phyloP scores from a whole-genome alignment of 2,113 vertebrate species.

The Pachycephala philippinensis region DNA sequence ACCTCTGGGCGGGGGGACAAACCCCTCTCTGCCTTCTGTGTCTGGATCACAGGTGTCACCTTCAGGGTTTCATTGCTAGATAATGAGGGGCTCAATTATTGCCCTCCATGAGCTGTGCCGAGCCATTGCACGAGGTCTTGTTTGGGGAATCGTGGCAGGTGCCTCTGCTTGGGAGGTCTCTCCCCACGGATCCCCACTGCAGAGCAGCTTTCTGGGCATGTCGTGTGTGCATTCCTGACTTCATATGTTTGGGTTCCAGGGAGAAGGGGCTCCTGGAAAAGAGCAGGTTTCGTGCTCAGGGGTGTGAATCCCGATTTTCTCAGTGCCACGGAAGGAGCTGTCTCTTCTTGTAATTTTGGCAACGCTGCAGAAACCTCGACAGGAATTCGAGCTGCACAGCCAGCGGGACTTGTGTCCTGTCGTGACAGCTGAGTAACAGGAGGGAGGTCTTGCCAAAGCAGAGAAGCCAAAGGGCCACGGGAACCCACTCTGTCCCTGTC shows the following conservation, averaged over 20 bases:
- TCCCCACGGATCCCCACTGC: background rate
- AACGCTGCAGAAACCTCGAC: background rate
- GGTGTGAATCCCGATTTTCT: background rate
- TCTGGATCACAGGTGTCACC: rapidly evolving
- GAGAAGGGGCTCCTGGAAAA: background rate
- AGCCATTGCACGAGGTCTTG: rapidly evolving
- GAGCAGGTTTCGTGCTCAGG: background rate
- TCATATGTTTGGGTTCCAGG: rapidly evolving
- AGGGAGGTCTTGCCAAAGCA: background rate
- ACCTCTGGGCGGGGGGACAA: background rate
- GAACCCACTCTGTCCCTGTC: background rate
- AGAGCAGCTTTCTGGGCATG: background rate
- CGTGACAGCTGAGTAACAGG: background rate
- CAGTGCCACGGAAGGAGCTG: background rate
- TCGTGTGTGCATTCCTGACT: rapidly evolving
- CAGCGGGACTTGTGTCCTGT: background rate
- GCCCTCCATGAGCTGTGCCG: rapidly evolving
- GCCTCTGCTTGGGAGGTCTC: background rate
- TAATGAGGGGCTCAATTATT: background rate
- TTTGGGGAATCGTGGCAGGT: background rate
- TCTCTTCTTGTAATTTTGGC: background rate
- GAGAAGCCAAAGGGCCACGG: background rate
- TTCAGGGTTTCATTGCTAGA: background rate
- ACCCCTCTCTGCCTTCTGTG: background rate
- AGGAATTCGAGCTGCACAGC: background rate